Conservation (phyloP, 1,140 invertebrate species). For the Drosophila santomea region DNA sequence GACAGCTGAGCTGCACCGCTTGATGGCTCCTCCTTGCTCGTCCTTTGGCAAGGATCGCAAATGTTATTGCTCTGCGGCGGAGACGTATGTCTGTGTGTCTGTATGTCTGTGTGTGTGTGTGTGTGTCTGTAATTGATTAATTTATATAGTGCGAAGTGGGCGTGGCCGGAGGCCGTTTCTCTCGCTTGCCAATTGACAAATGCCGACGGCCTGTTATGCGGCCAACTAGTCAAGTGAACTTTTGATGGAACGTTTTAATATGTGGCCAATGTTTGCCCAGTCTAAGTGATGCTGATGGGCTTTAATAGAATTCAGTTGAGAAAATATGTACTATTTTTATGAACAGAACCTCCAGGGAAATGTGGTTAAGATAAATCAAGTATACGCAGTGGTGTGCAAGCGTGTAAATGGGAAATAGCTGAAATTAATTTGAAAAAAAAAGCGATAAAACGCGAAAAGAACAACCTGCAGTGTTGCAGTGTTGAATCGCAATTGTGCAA, state of each 20-base stretch:
- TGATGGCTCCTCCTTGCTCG: constrained; percentile 46
- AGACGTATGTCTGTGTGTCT: background rate
- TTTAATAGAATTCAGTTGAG: background rate
- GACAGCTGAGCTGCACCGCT: constrained; percentile 69
- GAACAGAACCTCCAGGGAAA: background rate
- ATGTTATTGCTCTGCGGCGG: constrained; percentile 39
- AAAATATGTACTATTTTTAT: background rate
- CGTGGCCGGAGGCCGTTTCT: constrained; percentile 12
- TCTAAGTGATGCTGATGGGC: background rate
- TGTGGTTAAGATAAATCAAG: background rate
- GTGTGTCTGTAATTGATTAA: constrained; percentile 72
- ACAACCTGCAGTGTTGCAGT: no score
- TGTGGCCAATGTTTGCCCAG: constrained; percentile 7
- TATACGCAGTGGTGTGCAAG: background rate
- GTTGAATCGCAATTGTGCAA: background rate
- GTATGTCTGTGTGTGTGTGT: constrained; percentile 15
- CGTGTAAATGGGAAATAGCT: no score
- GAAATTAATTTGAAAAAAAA: background rate
- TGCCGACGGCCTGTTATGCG: constrained; percentile 1
- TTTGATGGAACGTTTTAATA: constrained; percentile 21
- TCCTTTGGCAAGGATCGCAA: constrained; percentile 48
- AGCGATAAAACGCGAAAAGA: background rate
- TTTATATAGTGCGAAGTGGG: constrained; percentile 64
- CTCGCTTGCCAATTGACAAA: constrained; percentile 16
- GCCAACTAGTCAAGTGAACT: constrained; percentile 6